These are phyloP conservation scores for Sciaenops ocellatus DNA, from an alignment of 2,797 vertebrate species.

Conservation along the genomic window DNA sequence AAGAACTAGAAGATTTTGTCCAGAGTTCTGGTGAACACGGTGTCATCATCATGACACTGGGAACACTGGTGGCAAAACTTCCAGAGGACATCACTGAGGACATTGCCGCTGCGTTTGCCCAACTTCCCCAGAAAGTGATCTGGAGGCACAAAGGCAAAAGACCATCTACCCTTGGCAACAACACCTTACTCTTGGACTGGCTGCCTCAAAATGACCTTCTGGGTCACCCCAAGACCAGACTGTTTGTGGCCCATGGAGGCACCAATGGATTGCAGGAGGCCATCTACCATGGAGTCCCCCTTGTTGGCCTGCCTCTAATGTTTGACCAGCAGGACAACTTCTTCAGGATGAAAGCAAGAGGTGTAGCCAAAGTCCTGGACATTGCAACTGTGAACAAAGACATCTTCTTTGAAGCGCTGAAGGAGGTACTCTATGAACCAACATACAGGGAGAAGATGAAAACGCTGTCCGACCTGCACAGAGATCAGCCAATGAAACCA, in stretches of 20 bases:
- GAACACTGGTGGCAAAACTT: slow-evolving; percentile 68
- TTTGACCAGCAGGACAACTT: slow-evolving; percentile 78
- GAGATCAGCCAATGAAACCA: slow-evolving; percentile 74
- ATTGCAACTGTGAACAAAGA: slow-evolving; percentile 64
- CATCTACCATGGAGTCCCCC: slow-evolving; percentile 74
- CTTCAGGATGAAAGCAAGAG: slow-evolving; percentile 68
- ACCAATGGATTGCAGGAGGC: slow-evolving; percentile 80
- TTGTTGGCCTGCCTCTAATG: slow-evolving; percentile 76
- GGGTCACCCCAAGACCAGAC: slow-evolving; percentile 74
- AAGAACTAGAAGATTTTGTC: slow-evolving; percentile 72
- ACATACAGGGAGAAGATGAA: slow-evolving; percentile 76
- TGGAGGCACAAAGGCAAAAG: slow-evolving; percentile 74
- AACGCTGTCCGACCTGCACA: slow-evolving; percentile 72
- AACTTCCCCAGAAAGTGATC: slow-evolving; percentile 77
- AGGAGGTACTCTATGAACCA: slow-evolving; percentile 69
- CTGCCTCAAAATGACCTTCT: slow-evolving; percentile 79
- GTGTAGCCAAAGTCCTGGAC: slow-evolving; percentile 77
- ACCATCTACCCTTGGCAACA: slow-evolving; percentile 72
- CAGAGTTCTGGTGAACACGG: slow-evolving; percentile 77
- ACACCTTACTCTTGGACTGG: slow-evolving; percentile 77
- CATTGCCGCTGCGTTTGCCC: slow-evolving; percentile 74
- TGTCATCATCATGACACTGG: slow-evolving; percentile 79
- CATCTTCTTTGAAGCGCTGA: slow-evolving; percentile 68
- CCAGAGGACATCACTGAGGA: slow-evolving; percentile 67
- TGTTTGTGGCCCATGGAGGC: slow-evolving; percentile 78